Conservation (phyloP, 2,113 vertebrate genomes). For the Lophura nycthemera region DNA sequence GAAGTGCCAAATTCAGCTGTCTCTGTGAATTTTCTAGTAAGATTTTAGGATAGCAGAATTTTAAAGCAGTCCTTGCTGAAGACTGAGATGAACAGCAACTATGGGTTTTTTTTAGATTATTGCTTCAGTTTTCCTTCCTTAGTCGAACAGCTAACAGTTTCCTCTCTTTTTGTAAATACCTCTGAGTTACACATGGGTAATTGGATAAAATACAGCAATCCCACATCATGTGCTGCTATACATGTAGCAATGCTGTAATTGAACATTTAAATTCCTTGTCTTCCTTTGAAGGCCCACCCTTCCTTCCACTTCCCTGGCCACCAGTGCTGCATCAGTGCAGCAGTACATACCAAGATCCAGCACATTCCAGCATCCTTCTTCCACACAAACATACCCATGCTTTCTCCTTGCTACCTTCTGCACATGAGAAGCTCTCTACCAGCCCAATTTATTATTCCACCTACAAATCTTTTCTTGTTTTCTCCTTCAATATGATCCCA, state of each 20-base stretch:
- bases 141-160: conserved; percentile 26
- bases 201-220: background rate
- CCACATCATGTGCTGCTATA: background rate
- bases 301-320: background rate
- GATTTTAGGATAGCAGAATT: background rate
- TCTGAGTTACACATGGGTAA: background rate
- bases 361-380: rapidly evolving
- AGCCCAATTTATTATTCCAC: background rate
- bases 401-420: background rate
- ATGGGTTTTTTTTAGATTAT: background rate
- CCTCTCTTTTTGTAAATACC: background rate
- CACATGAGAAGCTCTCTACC: background rate
- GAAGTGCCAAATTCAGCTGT: background rate
- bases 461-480: background rate
- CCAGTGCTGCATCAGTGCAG: background rate
- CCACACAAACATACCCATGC: background rate
- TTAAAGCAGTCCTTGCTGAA: background rate
- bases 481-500: background rate
- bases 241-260: rapidly evolving
- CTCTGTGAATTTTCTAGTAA: background rate
- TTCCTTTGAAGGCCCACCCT: background rate
- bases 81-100: conserved; percentile 25
- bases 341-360: background rate
- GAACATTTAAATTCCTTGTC: background rate
- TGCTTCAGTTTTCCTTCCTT: conserved; percentile 24